phyloP scores from a whole-genome alignment of 1,140 invertebrate genomes.

The Drosophila lowei region DNA sequence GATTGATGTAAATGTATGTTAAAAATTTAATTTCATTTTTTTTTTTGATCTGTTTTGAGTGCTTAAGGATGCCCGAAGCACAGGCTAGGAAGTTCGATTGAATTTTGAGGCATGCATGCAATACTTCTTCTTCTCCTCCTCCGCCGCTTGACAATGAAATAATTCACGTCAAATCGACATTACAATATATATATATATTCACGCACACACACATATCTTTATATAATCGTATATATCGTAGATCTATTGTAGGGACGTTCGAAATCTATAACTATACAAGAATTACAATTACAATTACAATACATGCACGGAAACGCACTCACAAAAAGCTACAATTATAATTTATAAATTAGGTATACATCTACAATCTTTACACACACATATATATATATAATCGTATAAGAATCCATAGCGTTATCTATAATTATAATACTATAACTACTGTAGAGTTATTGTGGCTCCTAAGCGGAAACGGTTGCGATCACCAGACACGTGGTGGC shows the following conservation, averaged over 20 bases:
- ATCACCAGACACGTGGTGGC: conserved; percentile 18
- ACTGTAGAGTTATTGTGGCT: conserved; percentile 70
- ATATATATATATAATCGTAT: conserved; percentile 14
- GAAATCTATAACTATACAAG: conserved; percentile 56
- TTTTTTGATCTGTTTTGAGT: conserved; percentile 48
- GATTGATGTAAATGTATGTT: conserved; percentile 35
- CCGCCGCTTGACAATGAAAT: no score
- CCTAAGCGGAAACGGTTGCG: conserved; percentile 47
- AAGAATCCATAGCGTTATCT: conserved; percentile 46
- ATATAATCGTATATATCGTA: conserved; percentile 40
- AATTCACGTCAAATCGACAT: no score
- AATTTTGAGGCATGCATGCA: conserved; percentile 44
- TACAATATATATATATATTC: conserved; percentile 26
- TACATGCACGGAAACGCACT: conserved; percentile 49
- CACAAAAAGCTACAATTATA: conserved; percentile 54
- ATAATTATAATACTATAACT: conserved; percentile 78
- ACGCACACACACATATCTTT: conserved; percentile 32
- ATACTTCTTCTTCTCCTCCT: conserved; percentile 41
- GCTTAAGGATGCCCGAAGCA: conserved; percentile 57
- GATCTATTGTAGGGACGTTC: conserved; percentile 60
- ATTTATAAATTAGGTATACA: conserved; percentile 45
- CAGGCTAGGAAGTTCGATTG: conserved; percentile 35
- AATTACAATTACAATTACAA: conserved; percentile 50
- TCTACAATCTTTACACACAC: conserved; percentile 17
- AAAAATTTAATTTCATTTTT: conserved; percentile 60